Evolutionary conservation across 2,113 vertebrate species (phyloP), one percentile per base, ranked within the genome.

Genomic region (Chionomys nivalis): DNA sequence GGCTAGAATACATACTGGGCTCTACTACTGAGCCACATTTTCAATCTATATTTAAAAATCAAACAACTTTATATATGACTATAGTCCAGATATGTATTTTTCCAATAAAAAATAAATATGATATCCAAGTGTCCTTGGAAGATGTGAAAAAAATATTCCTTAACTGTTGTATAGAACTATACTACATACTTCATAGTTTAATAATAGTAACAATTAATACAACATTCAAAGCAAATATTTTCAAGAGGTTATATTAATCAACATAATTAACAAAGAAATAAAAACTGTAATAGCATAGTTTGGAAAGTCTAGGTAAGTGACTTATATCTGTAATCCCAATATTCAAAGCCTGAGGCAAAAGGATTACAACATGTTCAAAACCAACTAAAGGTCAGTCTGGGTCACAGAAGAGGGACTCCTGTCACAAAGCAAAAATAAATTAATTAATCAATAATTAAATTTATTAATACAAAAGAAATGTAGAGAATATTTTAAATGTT

Each of bases 161-260:
- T n/a, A n/a, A n/a, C n/a, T n/a, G n/a, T n/a, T n/a, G n/a, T n/a
- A n/a, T n/a, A n/a, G n/a, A n/a, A n/a, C n/a, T n/a, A n/a, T n/a
- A n/a, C n/a, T n/a, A n/a, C n/a, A n/a, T n/a, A n/a, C n/a, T 47
- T 47, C 44, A 47, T 47, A 47, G n/a, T 90, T 93, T 61, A 90
- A 89, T 72, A 49, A 85, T 36, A 87, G 77, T 58, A 85, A 77
- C 7, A 87, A 75, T 49, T n/a, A n/a, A n/a, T n/a, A 83, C n/a
- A 49, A 95, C 16, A 39, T 33, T 82, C 58, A 94, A 94, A 93
- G 91, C 31, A 86, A 83, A 52, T 78, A 58, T 65, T 89, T 91
- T 52, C 42, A 31, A 47, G 26, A 47, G 10, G 0, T 55, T 78
- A n/a, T n/a, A n/a, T 73, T 90, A 75, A 92, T 81, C 33, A 92